Base-by-base conservation (phyloP, 1,140 invertebrate genomes). In the Caenorhabditis tropicalis region DNA sequence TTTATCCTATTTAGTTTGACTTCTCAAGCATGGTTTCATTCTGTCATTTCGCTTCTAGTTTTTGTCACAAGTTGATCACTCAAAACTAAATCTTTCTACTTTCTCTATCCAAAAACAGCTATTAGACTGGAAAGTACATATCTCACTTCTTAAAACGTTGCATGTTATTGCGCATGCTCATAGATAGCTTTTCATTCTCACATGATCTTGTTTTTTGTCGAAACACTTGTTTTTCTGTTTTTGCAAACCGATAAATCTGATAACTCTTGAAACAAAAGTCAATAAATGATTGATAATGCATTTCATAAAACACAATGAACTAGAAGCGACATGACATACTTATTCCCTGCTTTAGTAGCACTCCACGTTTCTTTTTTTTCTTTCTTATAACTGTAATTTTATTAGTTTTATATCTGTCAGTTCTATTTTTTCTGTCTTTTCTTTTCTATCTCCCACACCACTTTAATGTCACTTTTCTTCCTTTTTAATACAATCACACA, bases 41-140 rank as follows among this genome's bases (percentile, higher is more conserved):
- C 65, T 74, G 33, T 74, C 65, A 74, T 74, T 74, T 74, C 65
- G 65, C 65, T 74, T 74, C 65, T 74, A 74, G 65, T 74, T 74
- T n/a, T 74, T 74, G 36, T 74, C 36, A 46, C 36, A 43, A 74
- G n/a, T 33, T 51, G 3, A 65, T 58, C 53, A 58, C 53, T 29
- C 15, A 65, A 65, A 65, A 36, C 24, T 27, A 33, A 21, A 51
- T 51, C 7, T 10, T 19, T 36, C 19, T n/a, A 5, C 31, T 65
- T 36, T 65, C 58, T 4, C 21, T 43, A 74, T 74, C n/a, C 65
- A 39, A 74, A 58, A 74, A 74, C 10, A 21, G 4, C 36, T 36
- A 15, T 9, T 36, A 65, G 58, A 74, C 9, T 10, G 19, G 36
- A 74, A 24, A 46, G 9, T 0, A 21, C 10, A n/a, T 36, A n/a